Conservation (phyloP, 1,140 invertebrate genomes). For the Liolophura sinensis region DNA sequence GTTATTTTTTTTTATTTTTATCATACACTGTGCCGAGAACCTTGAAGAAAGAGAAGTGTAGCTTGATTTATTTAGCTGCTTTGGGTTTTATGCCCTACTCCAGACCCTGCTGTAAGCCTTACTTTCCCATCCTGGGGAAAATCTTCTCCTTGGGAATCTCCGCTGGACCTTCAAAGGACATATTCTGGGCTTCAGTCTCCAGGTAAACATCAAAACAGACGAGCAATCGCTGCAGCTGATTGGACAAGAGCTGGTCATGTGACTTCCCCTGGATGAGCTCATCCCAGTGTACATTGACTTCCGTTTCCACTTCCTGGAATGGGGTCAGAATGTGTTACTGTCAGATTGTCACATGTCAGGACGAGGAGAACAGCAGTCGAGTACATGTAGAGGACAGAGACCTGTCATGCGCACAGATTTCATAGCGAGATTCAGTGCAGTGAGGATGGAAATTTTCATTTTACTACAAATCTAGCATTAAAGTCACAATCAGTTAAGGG, state of each 20-base stretch:
- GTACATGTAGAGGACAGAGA: not conserved
- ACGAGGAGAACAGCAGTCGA: too few species aligned
- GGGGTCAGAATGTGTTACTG: too few species aligned
- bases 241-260: constrained; percentile 66
- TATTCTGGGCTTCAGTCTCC: constrained; percentile 68
- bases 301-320: constrained; percentile 71
- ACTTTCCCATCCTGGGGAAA: constrained; percentile 72
- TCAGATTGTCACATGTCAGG: too few species aligned
- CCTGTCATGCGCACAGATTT: not conserved
- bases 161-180: constrained; percentile 61
- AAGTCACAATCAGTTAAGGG: too few species aligned
- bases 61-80: too few species aligned
- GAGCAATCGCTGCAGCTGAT: constrained; percentile 78
- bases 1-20: too few species aligned
- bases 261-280: constrained; percentile 54
- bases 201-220: constrained; percentile 85
- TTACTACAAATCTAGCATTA: too few species aligned
- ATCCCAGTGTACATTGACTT: constrained; percentile 70
- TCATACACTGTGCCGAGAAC: too few species aligned
- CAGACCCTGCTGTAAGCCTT: constrained; percentile 15
- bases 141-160: constrained; percentile 80
- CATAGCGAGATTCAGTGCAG: too few species aligned
- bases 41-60: too few species aligned
- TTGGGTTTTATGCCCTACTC: not conserved
- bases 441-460: too few species aligned